Evolutionary conservation across 2,888 invertebrate species (phyloP).

Genomic region (Drosophila picticornis): DNA sequence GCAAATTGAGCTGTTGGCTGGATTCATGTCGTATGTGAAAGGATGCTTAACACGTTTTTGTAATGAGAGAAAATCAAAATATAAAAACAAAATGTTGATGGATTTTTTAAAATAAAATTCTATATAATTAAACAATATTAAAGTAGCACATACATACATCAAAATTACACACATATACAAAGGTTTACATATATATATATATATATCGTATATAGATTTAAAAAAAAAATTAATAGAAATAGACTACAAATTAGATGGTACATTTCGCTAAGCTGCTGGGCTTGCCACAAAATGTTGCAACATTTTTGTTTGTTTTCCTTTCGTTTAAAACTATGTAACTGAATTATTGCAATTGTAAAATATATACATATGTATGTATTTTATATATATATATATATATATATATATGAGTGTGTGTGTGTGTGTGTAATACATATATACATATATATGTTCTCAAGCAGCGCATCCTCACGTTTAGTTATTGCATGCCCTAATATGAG

Average conservation of each 20-base stretch:
- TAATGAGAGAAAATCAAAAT: slow-evolving; percentile 18
- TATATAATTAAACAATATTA: slow-evolving; percentile 73
- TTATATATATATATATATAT: slow-evolving; percentile 11
- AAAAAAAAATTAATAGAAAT: slow-evolving; percentile 41
- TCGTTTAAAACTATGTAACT: slow-evolving; percentile 61
- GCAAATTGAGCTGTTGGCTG: slow-evolving; percentile 38
- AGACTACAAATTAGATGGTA: slow-evolving; percentile 43
- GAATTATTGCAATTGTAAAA: slow-evolving; percentile 59
- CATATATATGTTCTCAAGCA: slow-evolving; percentile 33
- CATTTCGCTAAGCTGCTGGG: slow-evolving; percentile 27
- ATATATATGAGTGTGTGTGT: slow-evolving; percentile 11
- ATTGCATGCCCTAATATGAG: slow-evolving; percentile 35
- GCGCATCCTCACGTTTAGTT: slow-evolving; percentile 34
- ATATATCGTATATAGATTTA: slow-evolving; percentile 26
- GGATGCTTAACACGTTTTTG: background rate
- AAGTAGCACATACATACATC: slow-evolving; percentile 74
- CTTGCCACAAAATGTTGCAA: slow-evolving; percentile 27
- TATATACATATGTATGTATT: slow-evolving; percentile 43
- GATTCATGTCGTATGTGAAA: slow-evolving; percentile 13
- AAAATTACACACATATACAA: slow-evolving; percentile 72
- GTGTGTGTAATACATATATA: background rate
- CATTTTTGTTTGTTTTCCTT: slow-evolving; percentile 11
- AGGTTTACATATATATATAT: slow-evolving; percentile 25
- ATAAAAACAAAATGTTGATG: slow-evolving; percentile 35
- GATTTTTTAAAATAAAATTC: slow-evolving; percentile 63